Evolutionary conservation across 2,113 vertebrate species (phyloP), one percentile per base, ranked within the genome.

Genomic region (Percopsis transmontana): DNA sequence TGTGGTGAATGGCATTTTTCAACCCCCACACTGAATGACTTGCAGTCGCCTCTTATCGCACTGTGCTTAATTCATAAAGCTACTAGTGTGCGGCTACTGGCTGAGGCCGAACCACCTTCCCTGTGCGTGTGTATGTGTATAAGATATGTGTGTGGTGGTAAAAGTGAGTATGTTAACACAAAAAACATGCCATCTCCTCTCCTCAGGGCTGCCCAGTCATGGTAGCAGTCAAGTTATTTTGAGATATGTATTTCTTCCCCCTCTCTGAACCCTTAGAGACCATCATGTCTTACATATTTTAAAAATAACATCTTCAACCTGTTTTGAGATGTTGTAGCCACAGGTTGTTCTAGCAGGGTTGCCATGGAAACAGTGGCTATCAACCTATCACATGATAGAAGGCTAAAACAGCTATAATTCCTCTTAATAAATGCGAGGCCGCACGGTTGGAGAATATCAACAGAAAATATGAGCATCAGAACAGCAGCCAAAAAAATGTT

Each of bases 361-460:
- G 80, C 88, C 87, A 90, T 92, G 90, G 92, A 91, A 93, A 93
- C 92, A 90, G 83, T 60, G 65, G 79, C 82, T 83, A 84, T 88
- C 80, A 89, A 81, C 84, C 70, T 79, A 75, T 76, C 77, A 87
- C 81, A 40, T 77, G 81, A 65, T 63, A 77, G 72, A 87, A 80
- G 65, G 66, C 75, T 65, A 77, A 82, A 86, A 84, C 69, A 75
- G 68, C 62, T 70, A 58, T 59, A 55, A 70, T 64, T 54, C 40
- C 27, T 38, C 23, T 19, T 40, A 68, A 58, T 66, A 64, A 64
- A 76, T 77, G 19, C 15, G 63, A 70, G 68, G 74, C 60, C 76
- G 66, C 56, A 70, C 61, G 79, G 79, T 70, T 72, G 68, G 76
- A 52, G 75, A 65, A 78, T 81, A 66, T 53, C 68, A 66, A 64